Evolutionary conservation across 2,113 vertebrate genomes (phyloP), one percentile per base, ranked within the genome.

Genomic region (Pungitius pungitius): DNA sequence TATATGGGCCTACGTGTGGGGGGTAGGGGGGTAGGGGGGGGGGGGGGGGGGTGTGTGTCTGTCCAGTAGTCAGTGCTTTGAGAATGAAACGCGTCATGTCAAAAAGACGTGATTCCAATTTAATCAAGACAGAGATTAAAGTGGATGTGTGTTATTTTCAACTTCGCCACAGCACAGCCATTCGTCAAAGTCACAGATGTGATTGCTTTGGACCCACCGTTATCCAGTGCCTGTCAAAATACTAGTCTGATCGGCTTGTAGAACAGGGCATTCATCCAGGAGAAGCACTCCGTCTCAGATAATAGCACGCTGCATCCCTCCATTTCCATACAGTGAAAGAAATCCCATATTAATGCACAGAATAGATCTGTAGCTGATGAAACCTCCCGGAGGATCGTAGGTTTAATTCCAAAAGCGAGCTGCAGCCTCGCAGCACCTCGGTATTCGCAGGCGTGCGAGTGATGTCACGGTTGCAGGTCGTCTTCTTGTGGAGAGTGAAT

Each of bases 121-220:
- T 97, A 98, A 98, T 98, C 96, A 96, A 96, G 95, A 96, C 96
- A 96, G 96, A 97, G 96, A 97, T 97, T 97, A 96, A 97, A 97
- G 96, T 97, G 96, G 96, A 97, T 97, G 96, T 96, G 95, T 97
- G 96, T 98, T 97, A 97, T 97, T 97, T 96, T 97, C 96, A 97
- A 97, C 95, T 97, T 96, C 93, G 87, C 96, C 91, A 92, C 95
- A 95, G 96, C 95, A 95, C 94, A 94, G 81, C 95, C 96, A 98
- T 99, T 97, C 97, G 95, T 99, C 97, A 98, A 97, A 96, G 97
- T 99, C 96, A 97, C 93, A 94, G 94, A 94, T 95, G 95, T 97
- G 97, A 98, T 99, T 98, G 96, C 96, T 97, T 98, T 97, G 96
- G 96, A 98, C 96, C 96, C 93, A 93, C 94, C 94, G 95, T 96